Percentiles rank a stretch among this genome's conserved stretches.
Conservation (phyloP, 1,140 invertebrate species). For the Homalodisca vitripennis region DNA sequence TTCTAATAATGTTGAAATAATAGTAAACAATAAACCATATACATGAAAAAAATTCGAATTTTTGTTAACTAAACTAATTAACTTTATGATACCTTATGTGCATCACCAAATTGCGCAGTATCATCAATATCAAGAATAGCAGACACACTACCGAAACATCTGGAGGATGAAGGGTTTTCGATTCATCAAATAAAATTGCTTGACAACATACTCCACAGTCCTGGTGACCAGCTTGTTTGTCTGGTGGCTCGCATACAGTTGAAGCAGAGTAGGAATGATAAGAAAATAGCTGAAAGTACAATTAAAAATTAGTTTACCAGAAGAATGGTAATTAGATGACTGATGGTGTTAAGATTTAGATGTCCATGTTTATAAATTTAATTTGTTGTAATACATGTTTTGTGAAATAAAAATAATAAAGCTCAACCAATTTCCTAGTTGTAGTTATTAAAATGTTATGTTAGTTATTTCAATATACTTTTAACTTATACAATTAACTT, state of each 20-base stretch:
- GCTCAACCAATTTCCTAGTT: too few species aligned
- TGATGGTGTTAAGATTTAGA: neutral
- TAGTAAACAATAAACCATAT: neutral
- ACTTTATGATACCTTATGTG: conserved; percentile 70
- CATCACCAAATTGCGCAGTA: conserved; percentile 80
- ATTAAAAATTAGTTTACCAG: neutral
- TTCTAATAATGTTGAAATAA: neutral
- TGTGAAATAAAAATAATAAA: too few species aligned
- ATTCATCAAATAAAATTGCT: conserved; percentile 98
- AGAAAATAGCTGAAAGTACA: conserved; percentile 75
- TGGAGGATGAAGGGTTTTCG: conserved; percentile 97
- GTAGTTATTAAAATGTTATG: too few species aligned
- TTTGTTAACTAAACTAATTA: neutral
- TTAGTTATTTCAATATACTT: too few species aligned
- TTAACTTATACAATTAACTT: too few species aligned
- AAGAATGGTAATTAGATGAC: neutral
- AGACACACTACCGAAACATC: conserved; percentile 98
- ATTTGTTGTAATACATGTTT: too few species aligned
- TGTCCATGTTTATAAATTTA: neutral
- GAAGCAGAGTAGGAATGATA: conserved; percentile 95
- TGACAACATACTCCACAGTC: conserved; percentile 96
- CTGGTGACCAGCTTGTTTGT: conserved; percentile 93
- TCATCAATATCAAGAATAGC: conserved; percentile 94
- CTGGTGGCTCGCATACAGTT: conserved; percentile 97
- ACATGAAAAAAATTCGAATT: neutral